Conservation (phyloP, 2,113 vertebrate species). For the Emydocephalus ijimae region DNA sequence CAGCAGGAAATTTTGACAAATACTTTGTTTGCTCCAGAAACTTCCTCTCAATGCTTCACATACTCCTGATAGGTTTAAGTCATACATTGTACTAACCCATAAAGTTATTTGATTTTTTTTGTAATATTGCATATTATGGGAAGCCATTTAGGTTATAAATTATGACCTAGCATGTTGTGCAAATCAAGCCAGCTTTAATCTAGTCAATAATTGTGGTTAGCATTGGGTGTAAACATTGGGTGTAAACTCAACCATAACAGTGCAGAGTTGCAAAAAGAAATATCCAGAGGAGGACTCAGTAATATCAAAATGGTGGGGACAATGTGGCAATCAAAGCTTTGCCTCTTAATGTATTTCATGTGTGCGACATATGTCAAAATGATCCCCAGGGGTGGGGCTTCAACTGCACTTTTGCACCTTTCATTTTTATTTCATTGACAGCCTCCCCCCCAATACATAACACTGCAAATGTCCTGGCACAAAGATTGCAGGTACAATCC, state of each 20-base stretch:
- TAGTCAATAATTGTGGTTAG: neutral
- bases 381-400: neutral
- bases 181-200: neutral
- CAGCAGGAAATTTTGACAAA: neutral
- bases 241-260: neutral
- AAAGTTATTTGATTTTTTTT: neutral
- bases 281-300: neutral
- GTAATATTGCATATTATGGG: neutral
- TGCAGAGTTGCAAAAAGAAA: neutral
- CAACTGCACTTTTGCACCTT: neutral
- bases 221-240: neutral
- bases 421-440: neutral
- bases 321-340: neutral
- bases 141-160: neutral
- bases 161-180: neutral
- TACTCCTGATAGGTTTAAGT: neutral
- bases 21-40: neutral
- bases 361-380: neutral
- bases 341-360: neutral
- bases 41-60: neutral
- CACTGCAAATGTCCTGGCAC: neutral
- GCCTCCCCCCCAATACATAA: neutral
- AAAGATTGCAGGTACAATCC: neutral
- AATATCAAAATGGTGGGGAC: neutral
- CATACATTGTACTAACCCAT: neutral